These are phyloP conservation scores for Sphaeridia pumilis DNA, from an alignment of 2,888 invertebrate genomes.

Conservation along the genomic window DNA sequence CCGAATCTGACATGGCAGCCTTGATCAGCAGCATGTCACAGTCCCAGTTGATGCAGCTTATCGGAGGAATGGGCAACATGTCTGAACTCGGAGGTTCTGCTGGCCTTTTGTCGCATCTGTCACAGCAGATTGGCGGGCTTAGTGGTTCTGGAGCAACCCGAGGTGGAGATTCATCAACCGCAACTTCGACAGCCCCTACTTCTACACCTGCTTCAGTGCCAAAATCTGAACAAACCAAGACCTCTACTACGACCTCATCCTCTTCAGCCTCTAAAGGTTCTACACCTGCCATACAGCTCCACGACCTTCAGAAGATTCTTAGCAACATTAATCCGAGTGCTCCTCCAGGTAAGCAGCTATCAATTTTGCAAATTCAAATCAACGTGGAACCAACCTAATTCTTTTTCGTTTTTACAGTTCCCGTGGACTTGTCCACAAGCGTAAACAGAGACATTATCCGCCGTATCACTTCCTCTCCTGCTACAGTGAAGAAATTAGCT, in stretches of 20 bases:
- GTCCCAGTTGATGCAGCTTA: conserved; percentile 90
- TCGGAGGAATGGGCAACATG: conserved; percentile 48
- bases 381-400: no score
- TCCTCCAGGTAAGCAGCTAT: conserved; percentile 3
- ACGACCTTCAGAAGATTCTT: conserved; percentile 73
- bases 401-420: not conserved
- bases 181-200: conserved; percentile 23
- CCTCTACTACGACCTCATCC: conserved; percentile 21
- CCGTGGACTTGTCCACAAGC: conserved; percentile 40
- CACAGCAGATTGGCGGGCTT: conserved; percentile 32
- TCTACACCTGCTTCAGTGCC: conserved; percentile 15
- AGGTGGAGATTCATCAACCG: no score
- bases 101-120: conserved; percentile 38
- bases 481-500: conserved; percentile 43
- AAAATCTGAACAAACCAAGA: conserved; percentile 29
- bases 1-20: conserved; percentile 79
- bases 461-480: conserved; percentile 44
- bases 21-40: conserved; percentile 92
- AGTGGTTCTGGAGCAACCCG: conserved; percentile 36
- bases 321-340: conserved; percentile 28
- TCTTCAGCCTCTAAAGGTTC: conserved; percentile 15
- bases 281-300: conserved; percentile 52
- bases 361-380: no score
- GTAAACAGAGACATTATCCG: conserved; percentile 44
- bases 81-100: conserved; percentile 38